Conservation (phyloP, 2,113 vertebrate genomes). For the Lepidothrix coronata region DNA sequence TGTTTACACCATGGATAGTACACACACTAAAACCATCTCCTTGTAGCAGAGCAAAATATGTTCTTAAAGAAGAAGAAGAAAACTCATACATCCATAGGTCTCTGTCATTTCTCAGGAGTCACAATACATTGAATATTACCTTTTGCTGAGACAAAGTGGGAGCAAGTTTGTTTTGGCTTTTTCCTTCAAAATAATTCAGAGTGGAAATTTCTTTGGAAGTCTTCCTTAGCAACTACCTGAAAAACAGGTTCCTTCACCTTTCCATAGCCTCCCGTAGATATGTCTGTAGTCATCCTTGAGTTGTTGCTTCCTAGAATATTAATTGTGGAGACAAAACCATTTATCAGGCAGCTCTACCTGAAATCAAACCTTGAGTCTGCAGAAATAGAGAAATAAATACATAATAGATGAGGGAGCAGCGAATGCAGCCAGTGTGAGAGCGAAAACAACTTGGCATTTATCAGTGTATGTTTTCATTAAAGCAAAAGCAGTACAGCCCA, state of each 20-base stretch:
- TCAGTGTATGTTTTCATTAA: background rate
- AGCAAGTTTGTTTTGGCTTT: background rate
- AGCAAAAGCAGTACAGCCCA: background rate
- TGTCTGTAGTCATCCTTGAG: background rate
- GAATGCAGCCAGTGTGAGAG: background rate
- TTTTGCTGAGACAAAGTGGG: background rate
- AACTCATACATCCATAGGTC: background rate
- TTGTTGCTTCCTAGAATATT: background rate
- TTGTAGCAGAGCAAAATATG: background rate
- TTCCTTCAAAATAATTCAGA: background rate
- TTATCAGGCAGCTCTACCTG: background rate
- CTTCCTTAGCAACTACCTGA: background rate
- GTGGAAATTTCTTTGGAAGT: background rate
- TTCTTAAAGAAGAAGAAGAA: background rate
- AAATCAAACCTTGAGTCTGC: background rate
- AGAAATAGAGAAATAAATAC: background rate
- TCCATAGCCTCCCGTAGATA: background rate
- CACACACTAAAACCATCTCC: background rate
- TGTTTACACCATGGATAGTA: background rate
- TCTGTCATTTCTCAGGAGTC: background rate
- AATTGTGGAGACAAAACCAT: background rate
- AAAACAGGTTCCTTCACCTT: background rate
- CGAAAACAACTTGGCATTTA: background rate
- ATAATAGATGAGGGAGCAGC: background rate
- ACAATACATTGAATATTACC: background rate